Evolutionary conservation across 2,797 vertebrate genomes (phyloP).

Genomic region (Melopsittacus undulatus): DNA sequence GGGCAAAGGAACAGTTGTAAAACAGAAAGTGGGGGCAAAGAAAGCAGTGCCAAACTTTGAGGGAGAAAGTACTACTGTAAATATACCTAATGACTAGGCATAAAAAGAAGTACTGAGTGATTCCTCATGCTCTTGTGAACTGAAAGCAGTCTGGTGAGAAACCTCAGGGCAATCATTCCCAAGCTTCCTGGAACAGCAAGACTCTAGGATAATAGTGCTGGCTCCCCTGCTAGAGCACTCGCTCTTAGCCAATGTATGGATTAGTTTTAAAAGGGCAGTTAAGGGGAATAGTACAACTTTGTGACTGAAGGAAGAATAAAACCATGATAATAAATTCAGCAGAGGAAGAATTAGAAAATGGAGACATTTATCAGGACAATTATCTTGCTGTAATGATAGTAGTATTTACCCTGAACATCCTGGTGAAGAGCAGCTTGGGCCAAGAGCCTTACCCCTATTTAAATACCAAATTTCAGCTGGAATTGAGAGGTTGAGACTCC

Average conservation of each 20-base stretch:
- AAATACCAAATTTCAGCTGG: neutral
- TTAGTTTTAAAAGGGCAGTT: slow-evolving; percentile 10
- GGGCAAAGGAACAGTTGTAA: slow-evolving; percentile 46
- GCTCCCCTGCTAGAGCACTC: slow-evolving; percentile 47
- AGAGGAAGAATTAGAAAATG: neutral
- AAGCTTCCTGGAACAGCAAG: slow-evolving; percentile 41
- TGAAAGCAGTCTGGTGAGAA: slow-evolving; percentile 54
- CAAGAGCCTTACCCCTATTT: neutral
- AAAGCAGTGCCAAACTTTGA: slow-evolving; percentile 49
- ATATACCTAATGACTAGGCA: slow-evolving; percentile 50
- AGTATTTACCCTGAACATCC: neutral
- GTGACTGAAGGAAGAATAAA: slow-evolving; percentile 28
- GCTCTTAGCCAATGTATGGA: slow-evolving; percentile 49
- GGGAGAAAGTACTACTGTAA: slow-evolving; percentile 45
- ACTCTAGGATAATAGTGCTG: neutral
- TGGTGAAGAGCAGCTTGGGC: neutral
- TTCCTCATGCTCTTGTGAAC: slow-evolving; percentile 28
- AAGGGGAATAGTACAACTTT: slow-evolving; percentile 18
- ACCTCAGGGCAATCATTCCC: slow-evolving; percentile 47
- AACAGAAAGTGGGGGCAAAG: slow-evolving; percentile 28
- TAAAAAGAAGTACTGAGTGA: slow-evolving; percentile 42
- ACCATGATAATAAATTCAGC: slow-evolving; percentile 4
- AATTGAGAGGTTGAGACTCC: neutral
- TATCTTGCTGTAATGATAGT: neutral
- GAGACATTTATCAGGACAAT: neutral